A percentile compares a stretch with the other conserved stretches of the same genome.
Conservation (phyloP, 2,113 vertebrate genomes). For the Procapra przewalskii region DNA sequence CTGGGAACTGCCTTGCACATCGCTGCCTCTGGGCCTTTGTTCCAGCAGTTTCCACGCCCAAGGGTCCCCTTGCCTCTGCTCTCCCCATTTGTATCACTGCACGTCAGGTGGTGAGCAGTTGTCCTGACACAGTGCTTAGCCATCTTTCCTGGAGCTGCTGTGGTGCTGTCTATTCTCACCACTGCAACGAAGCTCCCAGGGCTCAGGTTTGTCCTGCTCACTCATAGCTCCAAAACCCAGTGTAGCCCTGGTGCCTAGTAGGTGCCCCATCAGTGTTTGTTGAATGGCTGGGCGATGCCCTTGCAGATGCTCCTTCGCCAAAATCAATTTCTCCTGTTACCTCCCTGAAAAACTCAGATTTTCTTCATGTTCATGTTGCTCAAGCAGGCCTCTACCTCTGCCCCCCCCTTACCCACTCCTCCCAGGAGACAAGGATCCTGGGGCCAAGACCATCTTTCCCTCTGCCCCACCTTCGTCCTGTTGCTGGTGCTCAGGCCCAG, state of each 20-base stretch:
- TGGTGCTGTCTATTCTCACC: background rate
- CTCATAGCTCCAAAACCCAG: background rate
- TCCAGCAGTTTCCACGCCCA: background rate
- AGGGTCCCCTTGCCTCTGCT: background rate
- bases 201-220: background rate
- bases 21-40: background rate
- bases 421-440: background rate
- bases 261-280: background rate
- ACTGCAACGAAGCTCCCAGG: background rate
- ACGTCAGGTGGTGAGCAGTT: fast-evolving
- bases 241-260: background rate
- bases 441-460: background rate
- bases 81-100: fast-evolving
- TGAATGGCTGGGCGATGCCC: background rate
- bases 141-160: no score
- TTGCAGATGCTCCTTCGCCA: background rate
- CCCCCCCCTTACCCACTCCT: no score
- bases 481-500: background rate
- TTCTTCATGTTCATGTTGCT: no score
- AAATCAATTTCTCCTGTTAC: background rate
- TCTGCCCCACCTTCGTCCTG: background rate
- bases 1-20: background rate
- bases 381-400: background rate
- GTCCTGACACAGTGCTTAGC: background rate
- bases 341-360: background rate